These are phyloP conservation scores for Diabrotica balteata DNA, from an alignment of 2,888 invertebrate genomes.

Conservation along the genomic window DNA sequence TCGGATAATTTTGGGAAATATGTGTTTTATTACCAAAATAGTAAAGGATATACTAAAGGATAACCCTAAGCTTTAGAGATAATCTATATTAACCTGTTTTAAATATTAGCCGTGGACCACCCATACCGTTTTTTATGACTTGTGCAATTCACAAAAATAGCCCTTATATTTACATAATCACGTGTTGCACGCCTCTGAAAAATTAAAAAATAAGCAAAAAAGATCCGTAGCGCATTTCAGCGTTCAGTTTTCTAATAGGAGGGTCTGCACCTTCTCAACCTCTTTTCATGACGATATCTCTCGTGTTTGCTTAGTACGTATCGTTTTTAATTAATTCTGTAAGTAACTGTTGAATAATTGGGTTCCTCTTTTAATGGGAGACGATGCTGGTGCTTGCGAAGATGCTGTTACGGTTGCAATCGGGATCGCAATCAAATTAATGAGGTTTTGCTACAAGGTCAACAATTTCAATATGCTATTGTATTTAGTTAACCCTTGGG, in stretches of 20 bases:
- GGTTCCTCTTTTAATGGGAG: slow-evolving; percentile 27
- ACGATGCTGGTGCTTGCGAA: slow-evolving; percentile 20
- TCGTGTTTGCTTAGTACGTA: slow-evolving; percentile 34
- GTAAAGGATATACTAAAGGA: too few relatives aligned
- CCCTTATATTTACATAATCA: too few relatives aligned
- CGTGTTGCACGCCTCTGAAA: background rate
- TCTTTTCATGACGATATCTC: slow-evolving; percentile 28
- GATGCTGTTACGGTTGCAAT: slow-evolving; percentile 8
- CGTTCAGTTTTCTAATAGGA: slow-evolving; percentile 35
- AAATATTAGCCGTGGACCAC: too few relatives aligned
- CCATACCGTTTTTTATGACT: too few relatives aligned
- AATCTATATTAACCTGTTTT: too few relatives aligned
- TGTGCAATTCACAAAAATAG: too few relatives aligned
- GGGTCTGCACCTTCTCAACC: slow-evolving; percentile 30
- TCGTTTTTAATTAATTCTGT: slow-evolving; percentile 38
- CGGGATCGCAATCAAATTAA: slow-evolving; percentile 11
- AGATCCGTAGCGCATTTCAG: slow-evolving; percentile 24
- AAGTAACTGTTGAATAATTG: slow-evolving; percentile 37
- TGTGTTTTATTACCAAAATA: too few relatives aligned
- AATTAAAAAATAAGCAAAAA: slow-evolving; percentile 17
- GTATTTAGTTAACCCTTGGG: background rate
- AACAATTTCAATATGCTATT: slow-evolving; percentile 5
- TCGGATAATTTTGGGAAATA: too few relatives aligned
- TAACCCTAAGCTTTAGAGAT: too few relatives aligned
- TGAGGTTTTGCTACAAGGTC: slow-evolving; percentile 18